Evolutionary conservation across 2,888 invertebrate species (phyloP), one percentile per base, ranked within the genome.

Genomic region (Bursaphelenchus okinawaensis): DNA sequence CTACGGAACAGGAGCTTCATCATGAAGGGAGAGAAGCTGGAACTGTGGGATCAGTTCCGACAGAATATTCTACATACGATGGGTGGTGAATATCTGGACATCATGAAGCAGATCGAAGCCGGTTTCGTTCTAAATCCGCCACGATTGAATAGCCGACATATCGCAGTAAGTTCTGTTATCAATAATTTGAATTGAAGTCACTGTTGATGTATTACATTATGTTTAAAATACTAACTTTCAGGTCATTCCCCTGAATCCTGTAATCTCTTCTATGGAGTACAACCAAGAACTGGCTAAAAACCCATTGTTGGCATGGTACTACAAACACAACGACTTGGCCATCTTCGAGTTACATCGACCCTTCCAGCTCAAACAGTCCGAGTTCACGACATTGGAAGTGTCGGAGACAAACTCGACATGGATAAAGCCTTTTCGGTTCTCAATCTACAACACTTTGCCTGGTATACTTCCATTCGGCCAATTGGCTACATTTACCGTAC

Each of bases 1-100:
- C 84, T 92, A 22, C 54, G 52, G 29, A 70, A 74, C 27, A 82
- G 81, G 67, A 90, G 69, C 52, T 79, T 77, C 60, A 71, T 80
- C 7, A 77, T 79, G 62, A 72, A 75, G 4, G 77, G 76, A 55
- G 70, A 76, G 54, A 65, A 71, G 29, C 59, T 76, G 23, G 79
- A 79, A 62, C 68, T 71, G 65, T 70, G 76, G 29, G 64, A 62
- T 27, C 74, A 73, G 50, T 79, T 79, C 60, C 70, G 74, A 58
- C 71, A 75, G 55, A 59, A 76, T 27, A 69, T 79, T 52, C 24
- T 74, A 40, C 40, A 23, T 52, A 61, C 57, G 20, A 71, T 65
- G 51, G 64, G 51, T 28, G 71, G 73, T 9, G 62, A 66, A 31
- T 67, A 72, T 50, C 52, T 75, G 7, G 65, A 76, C 19, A 65